Percentiles rank a stretch among this genome's conserved stretches.
Evolutionary conservation across 2,888 invertebrate species (phyloP).

Genomic region (Caenorhabditis imperialis): DNA sequence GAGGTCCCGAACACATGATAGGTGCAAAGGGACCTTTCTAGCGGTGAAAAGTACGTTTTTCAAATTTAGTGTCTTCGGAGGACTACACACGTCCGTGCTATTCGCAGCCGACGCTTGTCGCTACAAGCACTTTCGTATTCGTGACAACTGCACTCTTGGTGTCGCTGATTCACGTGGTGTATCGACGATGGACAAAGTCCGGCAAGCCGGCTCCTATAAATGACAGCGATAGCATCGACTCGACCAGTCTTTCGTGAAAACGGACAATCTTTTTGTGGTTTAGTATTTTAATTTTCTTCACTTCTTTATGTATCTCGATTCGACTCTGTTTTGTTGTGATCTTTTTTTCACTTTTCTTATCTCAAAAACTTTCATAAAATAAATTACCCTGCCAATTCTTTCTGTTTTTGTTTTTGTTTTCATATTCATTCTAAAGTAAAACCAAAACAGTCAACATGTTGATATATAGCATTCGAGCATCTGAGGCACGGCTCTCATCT

Average conservation of each 20-base stretch:
- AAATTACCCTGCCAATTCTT: no score
- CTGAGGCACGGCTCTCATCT: no score
- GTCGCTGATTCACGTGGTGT: conserved; percentile 49
- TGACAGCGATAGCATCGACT: conserved; percentile 46
- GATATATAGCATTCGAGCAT: no score
- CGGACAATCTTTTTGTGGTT: no score
- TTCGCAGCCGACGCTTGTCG: conserved; percentile 43
- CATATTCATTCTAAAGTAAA: not conserved
- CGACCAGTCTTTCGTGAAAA: conserved; percentile 29
- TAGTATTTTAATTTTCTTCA: no score
- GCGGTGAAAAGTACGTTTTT: no score
- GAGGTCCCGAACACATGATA: conserved; percentile 51
- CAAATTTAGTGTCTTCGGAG: conserved; percentile 55
- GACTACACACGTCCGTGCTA: conserved; percentile 45
- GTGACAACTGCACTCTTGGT: conserved; percentile 47
- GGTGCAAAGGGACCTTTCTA: conserved; percentile 48
- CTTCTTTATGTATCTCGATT: no score
- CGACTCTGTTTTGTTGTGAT: no score
- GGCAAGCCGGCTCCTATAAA: conserved; percentile 25
- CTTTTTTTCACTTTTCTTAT: no score
- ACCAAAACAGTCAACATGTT: not conserved
- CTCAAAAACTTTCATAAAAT: no score
- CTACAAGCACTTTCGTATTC: conserved; percentile 49
- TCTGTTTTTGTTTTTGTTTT: not conserved
- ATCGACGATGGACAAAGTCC: conserved; percentile 52